Conservation (phyloP, 2,797 vertebrate species). For the Rhabdophis nuchalis region DNA sequence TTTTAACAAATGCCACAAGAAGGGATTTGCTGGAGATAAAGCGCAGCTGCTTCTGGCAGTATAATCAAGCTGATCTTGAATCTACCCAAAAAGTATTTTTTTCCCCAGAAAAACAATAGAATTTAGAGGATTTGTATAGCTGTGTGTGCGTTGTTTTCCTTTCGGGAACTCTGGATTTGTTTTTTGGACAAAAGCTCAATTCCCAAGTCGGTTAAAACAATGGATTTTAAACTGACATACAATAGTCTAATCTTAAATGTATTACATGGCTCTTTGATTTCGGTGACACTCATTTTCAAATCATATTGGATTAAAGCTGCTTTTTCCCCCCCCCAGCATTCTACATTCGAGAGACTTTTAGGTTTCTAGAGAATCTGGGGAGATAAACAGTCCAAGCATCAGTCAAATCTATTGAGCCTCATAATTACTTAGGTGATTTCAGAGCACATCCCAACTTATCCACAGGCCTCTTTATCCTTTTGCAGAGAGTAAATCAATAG, state of each 20-base stretch:
- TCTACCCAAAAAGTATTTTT: constrained; percentile 47
- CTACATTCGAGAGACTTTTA: not conserved
- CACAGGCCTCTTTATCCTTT: not conserved
- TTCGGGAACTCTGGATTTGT: not conserved
- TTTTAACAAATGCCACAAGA: not conserved
- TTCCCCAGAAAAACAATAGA: not conserved
- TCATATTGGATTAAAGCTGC: not conserved
- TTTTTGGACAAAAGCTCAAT: not conserved
- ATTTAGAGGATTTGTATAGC: not conserved
- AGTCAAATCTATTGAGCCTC: not conserved
- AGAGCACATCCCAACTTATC: not conserved
- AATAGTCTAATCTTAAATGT: not conserved
- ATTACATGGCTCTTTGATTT: not conserved
- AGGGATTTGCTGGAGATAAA: not conserved
- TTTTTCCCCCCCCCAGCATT: not conserved
- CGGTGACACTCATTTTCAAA: not conserved
- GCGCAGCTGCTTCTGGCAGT: not conserved
- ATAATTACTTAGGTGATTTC: not conserved
- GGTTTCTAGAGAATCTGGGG: not conserved
- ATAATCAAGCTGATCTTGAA: not conserved
- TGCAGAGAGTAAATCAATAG: not conserved
- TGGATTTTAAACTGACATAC: not conserved
- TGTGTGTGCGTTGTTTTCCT: not conserved
- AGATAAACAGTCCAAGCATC: not conserved
- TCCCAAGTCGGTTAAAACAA: not conserved